Conservation (phyloP, 2,797 vertebrate species). For the Sternotherus odoratus region DNA sequence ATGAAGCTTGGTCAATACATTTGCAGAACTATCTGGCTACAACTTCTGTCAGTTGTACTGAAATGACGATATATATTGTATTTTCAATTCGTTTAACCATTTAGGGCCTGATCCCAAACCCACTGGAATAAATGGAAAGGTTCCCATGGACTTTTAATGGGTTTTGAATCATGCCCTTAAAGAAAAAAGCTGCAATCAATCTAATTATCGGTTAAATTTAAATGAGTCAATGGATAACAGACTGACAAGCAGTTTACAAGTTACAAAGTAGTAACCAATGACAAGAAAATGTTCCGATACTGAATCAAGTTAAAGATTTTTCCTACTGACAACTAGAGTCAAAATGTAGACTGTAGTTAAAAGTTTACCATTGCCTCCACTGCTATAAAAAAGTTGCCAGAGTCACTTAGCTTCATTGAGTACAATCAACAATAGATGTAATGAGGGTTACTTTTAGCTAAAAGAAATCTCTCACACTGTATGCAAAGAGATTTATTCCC, state of each 20-base stretch:
- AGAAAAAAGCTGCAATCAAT: not conserved
- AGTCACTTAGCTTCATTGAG: not conserved
- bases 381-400: not conserved
- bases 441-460: slow-evolving; percentile 9
- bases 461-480: not conserved
- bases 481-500: slow-evolving; percentile 17
- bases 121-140: not conserved
- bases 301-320: not conserved
- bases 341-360: not conserved
- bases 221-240: not conserved
- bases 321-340: not conserved
- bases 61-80: not conserved
- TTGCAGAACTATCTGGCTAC: not conserved
- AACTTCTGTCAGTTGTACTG: not conserved
- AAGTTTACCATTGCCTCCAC: not conserved
- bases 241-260: not conserved
- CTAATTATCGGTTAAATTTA: not conserved
- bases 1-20: fast-evolving
- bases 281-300: not conserved
- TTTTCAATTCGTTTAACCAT: not conserved
- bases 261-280: not conserved
- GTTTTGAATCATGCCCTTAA: not conserved
- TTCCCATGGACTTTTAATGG: not conserved
- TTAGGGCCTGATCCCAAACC: slow-evolving; percentile 1
- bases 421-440: not conserved